Percentiles rank a stretch among this genome's conserved stretches.
phyloP scores from a whole-genome alignment of 2,113 vertebrate species.

The Brachyhypopomus gauderio region DNA sequence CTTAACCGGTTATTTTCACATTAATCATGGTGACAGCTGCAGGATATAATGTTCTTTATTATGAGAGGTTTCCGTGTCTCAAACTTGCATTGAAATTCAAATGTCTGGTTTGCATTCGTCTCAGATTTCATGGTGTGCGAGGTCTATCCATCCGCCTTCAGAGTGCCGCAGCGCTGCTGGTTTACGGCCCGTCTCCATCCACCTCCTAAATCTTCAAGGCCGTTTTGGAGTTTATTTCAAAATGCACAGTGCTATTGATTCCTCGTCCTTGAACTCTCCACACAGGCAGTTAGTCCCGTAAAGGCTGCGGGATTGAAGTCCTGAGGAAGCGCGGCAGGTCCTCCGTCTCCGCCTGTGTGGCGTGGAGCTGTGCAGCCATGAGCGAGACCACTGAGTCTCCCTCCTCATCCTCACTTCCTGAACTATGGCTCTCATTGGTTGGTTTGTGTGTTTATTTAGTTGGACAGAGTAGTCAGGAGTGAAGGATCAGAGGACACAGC shows the following conservation, averaged over 20 bases:
- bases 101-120: conserved; percentile 7
- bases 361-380: conserved; percentile 47
- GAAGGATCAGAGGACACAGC: conserved; percentile 32
- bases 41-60: conserved; percentile 18
- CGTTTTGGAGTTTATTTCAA: conserved; percentile 44
- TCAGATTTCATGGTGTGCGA: conserved; percentile 10
- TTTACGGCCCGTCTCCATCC: conserved; percentile 14
- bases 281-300: conserved; percentile 32
- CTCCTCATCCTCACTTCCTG: conserved; percentile 14
- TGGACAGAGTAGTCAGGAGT: conserved; percentile 5
- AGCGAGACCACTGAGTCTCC: conserved; percentile 40
- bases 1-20: conserved; percentile 10
- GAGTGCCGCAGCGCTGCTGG: neutral
- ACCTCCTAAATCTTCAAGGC: conserved; percentile 16
- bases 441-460: conserved; percentile 43
- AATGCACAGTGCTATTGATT: conserved; percentile 41
- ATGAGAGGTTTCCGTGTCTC: conserved; percentile 8
- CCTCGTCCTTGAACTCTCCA: conserved; percentile 33
- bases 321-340: conserved; percentile 12
- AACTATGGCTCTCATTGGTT: conserved; percentile 20
- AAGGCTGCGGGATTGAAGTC: conserved; percentile 41
- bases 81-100: neutral
- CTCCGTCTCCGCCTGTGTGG: conserved; percentile 35
- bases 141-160: conserved; percentile 15
- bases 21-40: conserved; percentile 16